Evolutionary conservation across 2,797 vertebrate genomes (phyloP).

Genomic region (Alcedo quadribrachys): DNA sequence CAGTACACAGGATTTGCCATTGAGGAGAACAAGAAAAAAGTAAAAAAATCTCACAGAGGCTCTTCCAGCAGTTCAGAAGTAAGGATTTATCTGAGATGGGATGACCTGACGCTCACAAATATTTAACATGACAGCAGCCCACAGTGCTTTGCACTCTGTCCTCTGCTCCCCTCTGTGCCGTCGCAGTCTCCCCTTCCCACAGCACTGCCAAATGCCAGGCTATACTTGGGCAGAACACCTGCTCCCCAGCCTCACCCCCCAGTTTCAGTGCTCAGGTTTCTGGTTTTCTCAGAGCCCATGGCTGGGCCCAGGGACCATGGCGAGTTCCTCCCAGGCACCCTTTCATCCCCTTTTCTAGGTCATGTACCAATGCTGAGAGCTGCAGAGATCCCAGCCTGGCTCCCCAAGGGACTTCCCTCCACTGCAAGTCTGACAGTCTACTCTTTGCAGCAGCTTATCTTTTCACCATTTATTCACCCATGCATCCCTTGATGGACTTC

Average conservation of each 20-base stretch:
- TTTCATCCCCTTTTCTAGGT: background rate
- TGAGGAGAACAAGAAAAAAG: background rate
- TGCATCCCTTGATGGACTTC: background rate
- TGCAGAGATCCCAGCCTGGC: background rate
- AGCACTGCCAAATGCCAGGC: fast-evolving
- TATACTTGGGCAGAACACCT: background rate
- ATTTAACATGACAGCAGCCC: background rate
- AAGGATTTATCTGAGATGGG: background rate
- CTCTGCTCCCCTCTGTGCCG: background rate
- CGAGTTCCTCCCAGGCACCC: fast-evolving
- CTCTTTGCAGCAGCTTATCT: background rate
- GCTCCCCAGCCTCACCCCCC: background rate
- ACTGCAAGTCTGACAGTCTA: background rate
- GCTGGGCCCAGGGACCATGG: fast-evolving
- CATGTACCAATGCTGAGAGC: background rate
- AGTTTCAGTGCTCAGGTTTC: background rate
- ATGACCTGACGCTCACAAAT: background rate
- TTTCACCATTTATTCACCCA: background rate
- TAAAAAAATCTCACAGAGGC: background rate
- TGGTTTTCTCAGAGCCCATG: background rate
- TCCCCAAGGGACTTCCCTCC: background rate
- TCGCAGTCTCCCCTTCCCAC: background rate
- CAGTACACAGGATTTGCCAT: background rate
- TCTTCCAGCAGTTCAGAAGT: background rate
- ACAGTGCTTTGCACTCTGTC: background rate